Evolutionary conservation across 2,113 vertebrate species (phyloP).

Genomic region (Prunella himalayana): DNA sequence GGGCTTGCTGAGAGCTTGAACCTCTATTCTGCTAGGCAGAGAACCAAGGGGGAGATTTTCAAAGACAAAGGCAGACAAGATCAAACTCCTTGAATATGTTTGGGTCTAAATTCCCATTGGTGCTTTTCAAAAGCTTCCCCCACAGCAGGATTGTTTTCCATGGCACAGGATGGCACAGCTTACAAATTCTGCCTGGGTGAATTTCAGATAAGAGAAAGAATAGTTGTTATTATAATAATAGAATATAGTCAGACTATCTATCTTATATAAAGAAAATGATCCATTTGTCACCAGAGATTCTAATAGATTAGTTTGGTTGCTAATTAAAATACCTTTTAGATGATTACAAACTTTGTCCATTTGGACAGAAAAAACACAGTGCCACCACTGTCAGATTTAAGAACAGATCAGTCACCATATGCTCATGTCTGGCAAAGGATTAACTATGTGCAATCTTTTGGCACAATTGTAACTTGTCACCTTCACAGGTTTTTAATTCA

Average conservation of each 20-base stretch:
- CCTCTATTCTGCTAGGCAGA: neutral
- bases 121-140: neutral
- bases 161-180: neutral
- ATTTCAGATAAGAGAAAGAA: neutral
- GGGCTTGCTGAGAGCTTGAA: neutral
- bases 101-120: neutral
- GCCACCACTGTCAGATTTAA: neutral
- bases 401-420: slow-evolving; percentile 4
- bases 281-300: neutral
- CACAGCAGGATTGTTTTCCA: neutral
- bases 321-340: neutral
- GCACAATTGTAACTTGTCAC: neutral
- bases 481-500: neutral
- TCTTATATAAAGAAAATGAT: neutral
- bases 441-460: neutral
- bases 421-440: neutral
- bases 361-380: neutral
- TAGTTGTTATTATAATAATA: neutral
- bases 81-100: neutral
- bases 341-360: neutral
- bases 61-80: neutral
- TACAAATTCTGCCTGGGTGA: neutral
- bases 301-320: neutral
- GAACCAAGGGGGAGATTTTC: neutral
- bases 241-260: neutral